Evolutionary conservation across 2,113 vertebrate species (phyloP).

Genomic region (Heliornis fulica): DNA sequence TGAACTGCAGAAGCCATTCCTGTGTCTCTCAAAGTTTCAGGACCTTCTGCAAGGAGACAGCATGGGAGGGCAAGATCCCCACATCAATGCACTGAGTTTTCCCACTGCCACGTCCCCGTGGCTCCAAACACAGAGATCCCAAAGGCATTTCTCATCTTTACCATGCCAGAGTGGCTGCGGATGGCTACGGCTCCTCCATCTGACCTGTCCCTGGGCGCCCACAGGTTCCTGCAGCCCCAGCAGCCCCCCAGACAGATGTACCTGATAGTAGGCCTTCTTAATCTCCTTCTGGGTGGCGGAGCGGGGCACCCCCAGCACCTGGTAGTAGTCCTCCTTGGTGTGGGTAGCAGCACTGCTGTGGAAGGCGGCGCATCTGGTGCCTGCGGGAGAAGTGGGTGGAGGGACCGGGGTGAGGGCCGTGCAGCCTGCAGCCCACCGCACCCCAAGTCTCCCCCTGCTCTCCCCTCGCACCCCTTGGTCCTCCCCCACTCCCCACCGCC

Average conservation of each 20-base stretch:
- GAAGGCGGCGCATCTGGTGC: slow-evolving; percentile 60
- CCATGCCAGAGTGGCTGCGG: rapidly evolving
- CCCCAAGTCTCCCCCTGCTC: too few relatives aligned
- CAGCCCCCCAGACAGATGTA: slow-evolving; percentile 43
- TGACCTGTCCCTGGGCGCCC: too few relatives aligned
- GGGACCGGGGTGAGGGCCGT: background rate
- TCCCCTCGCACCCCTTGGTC: too few relatives aligned
- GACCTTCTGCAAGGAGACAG: background rate
- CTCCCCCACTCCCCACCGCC: too few relatives aligned
- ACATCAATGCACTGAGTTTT: rapidly evolving
- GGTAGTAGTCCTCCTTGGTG: slow-evolving; percentile 91
- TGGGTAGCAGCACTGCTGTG: slow-evolving; percentile 78
- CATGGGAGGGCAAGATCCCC: background rate
- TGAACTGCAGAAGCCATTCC: background rate
- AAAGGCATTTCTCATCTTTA: rapidly evolving
- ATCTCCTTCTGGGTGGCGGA: slow-evolving; percentile 92
- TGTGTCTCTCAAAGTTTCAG: too few relatives aligned
- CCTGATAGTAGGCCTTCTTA: slow-evolving; percentile 98
- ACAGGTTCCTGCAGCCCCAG: too few relatives aligned
- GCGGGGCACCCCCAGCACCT: slow-evolving; percentile 88
- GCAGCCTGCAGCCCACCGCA: background rate
- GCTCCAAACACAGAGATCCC: background rate
- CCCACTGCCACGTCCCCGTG: background rate
- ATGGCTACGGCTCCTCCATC: rapidly evolving
- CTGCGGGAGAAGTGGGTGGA: background rate